Evolutionary conservation across 2,113 vertebrate species (phyloP), one percentile per base, ranked within the genome.

Genomic region (Psephotus haematonotus): DNA sequence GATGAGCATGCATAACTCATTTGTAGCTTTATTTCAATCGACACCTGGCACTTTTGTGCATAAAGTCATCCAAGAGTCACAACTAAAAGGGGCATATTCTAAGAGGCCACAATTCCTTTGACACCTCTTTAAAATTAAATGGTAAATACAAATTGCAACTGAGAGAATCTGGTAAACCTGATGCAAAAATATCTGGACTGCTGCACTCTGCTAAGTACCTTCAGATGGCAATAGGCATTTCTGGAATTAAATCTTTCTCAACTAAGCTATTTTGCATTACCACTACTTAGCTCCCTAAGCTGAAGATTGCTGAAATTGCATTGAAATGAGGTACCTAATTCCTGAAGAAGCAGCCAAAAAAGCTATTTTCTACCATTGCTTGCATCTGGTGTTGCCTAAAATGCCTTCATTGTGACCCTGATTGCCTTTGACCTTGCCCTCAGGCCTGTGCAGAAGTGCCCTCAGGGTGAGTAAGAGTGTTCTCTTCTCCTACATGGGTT

Each of bases 61-160:
- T 60, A 50, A 80, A 96, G 90, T 95, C 90, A 93, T 95, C 92
- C 92, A 92, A 92, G 90, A 95, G 79, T 95, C 90, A 93, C 55
- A 86, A 37, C 46, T 80, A 63, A 91, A 80, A 86, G 72, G 63
- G 28, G 31, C 57, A 59, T 44, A 65, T 90, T 90, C 74, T 74
- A 90, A 39, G 75, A 63, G 41, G n/a, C 78, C 57, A 53, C 75
- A 85, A 76, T 77, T 96, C 88, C 83, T 92, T 85, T 87, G 78
- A 74, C 50, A 23, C 53, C n/a, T 88, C 59, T 91, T 95, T 77
- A 72, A 91, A 91, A 90, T 90, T 62, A 55, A 53, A 68, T 29
- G 23, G 57, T 92, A 93, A 93, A 37, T 86, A 76, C 76, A 88
- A 86, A 81, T 67, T 16, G 7, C 63, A 90, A 43, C 37, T 60